Evolutionary conservation across 2,797 vertebrate genomes (phyloP).

Genomic region (Cyclura pinguis): DNA sequence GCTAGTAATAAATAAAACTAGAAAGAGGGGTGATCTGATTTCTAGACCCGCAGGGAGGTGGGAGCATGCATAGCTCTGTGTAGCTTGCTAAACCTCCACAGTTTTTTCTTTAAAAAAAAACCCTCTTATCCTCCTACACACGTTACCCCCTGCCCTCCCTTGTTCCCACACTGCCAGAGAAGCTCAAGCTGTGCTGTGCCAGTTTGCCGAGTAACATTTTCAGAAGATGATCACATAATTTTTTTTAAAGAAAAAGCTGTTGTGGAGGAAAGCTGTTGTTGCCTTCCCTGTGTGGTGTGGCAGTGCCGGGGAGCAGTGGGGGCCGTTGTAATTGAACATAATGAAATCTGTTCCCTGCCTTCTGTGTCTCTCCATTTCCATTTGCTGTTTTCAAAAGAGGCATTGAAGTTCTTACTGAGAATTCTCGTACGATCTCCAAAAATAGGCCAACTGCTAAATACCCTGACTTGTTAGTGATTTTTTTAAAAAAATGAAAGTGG

Average conservation of each 20-base stretch:
- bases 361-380: conserved; percentile 34
- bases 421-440: neutral
- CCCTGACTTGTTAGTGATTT: neutral
- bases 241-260: neutral
- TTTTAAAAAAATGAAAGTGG: accelerated
- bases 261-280: neutral
- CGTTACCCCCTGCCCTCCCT: neutral
- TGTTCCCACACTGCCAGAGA: conserved; percentile 40
- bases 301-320: neutral
- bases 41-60: neutral
- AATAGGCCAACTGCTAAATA: neutral
- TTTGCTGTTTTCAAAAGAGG: conserved; percentile 1
- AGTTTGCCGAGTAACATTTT: neutral
- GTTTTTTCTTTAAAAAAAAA: neutral
- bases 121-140: neutral
- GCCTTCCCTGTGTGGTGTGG: neutral
- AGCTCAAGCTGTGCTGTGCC: conserved; percentile 26
- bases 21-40: neutral
- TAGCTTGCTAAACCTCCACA: neutral
- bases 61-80: neutral
- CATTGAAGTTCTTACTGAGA: conserved; percentile 28
- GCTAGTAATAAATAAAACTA: neutral
- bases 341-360: conserved; percentile 7
- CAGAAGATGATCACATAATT: neutral
- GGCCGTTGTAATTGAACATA: conserved; percentile 7